Evolutionary conservation across 2,888 invertebrate genomes (phyloP), one percentile per base, ranked within the genome.

Genomic region (Autographa gamma): DNA sequence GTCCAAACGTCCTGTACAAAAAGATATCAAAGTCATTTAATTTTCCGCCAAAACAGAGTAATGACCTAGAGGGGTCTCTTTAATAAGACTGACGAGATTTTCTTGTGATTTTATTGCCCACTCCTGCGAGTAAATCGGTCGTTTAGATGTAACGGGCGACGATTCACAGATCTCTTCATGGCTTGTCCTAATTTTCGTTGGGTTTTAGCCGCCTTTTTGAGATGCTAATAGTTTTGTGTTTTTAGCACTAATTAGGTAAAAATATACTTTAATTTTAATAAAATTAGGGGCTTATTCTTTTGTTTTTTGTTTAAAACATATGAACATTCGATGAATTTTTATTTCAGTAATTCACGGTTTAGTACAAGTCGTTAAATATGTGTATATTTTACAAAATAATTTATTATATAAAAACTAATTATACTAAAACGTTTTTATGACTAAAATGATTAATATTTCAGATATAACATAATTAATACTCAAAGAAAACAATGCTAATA

Each of bases 1-100:
- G 73, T 85, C 77, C 72, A 74, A 84, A 84, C 63, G 76, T 79
- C 78, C 72, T 81, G 77, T 80, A 83, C 85, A 83, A 86, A 86
- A 85, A 83, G 82, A 87, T 84, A 86, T 80, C 77, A 83, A 80
- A 88, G 74, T 85, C 88, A 82, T 91, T 91, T 91, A 92, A 92
- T 91, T 91, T 92, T 89, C 88, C 89, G 87, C 88, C 90, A 88
- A 91, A 91, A 90, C 89, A 89, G 87, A 87, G 86, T 90, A 91
- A 91, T 90, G 88, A 89, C 88, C 82, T 77, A 83, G 84, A 84
- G 84, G 82, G 85, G 74, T 81, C 85, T 83, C 79, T 84, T 90
- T 91, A 91, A 92, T 90, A 91, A 91, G 89, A 88, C 88, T 89
- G 89, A 87, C 88, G 90, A 89, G 90, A 89, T 88, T 88, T 87